phyloP scores from a whole-genome alignment of 2,888 invertebrate species.

The Hyalella azteca region DNA sequence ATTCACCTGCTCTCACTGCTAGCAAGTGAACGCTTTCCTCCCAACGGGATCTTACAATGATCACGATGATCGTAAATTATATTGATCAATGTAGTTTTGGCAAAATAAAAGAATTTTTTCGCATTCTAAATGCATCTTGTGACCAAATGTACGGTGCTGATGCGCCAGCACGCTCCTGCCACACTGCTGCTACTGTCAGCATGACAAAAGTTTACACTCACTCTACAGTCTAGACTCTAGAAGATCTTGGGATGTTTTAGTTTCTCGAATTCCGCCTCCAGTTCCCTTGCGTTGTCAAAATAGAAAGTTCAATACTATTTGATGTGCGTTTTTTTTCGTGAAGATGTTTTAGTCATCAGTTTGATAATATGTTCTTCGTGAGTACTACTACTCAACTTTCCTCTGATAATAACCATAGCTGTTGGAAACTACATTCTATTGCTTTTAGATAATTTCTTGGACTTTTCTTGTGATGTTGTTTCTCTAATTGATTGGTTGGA shows the following conservation, averaged over 20 bases:
- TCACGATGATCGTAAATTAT: background rate
- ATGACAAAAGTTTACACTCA: too few species aligned
- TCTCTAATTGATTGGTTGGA: background rate
- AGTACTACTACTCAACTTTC: background rate
- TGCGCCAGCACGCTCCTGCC: too few species aligned
- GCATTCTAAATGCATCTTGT: background rate
- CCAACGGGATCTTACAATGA: background rate
- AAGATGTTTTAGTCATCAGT: too few species aligned
- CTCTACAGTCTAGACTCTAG: too few species aligned
- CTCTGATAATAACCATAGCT: background rate
- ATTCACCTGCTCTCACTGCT: slow-evolving; percentile 19
- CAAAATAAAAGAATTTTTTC: background rate
- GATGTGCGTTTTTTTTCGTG: too few species aligned
- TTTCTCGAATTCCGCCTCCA: too few species aligned
- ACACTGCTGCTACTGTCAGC: too few species aligned
- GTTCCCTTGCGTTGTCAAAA: too few species aligned
- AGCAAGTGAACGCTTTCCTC: background rate
- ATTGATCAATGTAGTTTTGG: background rate
- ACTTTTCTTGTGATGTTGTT: background rate
- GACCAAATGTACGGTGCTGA: background rate
- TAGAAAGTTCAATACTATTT: too few species aligned
- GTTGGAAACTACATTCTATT: background rate
- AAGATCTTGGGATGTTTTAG: too few species aligned
- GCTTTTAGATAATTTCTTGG: background rate
- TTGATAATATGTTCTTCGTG: too few species aligned